Evolutionary conservation across 2,113 vertebrate species (phyloP), one percentile per base, ranked within the genome.

Genomic region (Alaudala cheleensis): DNA sequence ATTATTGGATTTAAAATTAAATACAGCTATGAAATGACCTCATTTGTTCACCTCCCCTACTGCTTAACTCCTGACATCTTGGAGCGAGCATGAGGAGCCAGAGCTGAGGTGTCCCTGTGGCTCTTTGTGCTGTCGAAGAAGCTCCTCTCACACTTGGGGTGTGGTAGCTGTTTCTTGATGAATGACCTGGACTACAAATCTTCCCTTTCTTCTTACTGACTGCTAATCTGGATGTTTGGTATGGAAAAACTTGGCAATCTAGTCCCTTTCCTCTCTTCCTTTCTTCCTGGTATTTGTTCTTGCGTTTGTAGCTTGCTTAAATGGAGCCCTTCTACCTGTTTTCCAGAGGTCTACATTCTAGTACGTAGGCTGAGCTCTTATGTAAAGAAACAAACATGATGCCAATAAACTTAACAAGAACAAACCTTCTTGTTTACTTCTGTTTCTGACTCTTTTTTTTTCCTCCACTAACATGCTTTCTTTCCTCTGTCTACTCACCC

Each of bases 331-430:
- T 97, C 93, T 97, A 95, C 95, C 93, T 94, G 91, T 89, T 97
- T 93, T 94, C 97, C 94, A 90, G 90, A 97, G 88, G 97, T 97
- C 98, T 97, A 88, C 97, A 96, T 97, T 96, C 96, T 97, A 97
- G 96, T 96, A 97, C 93, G 96, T 98, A 98, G 98, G 97, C 98
- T 92, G 89, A 97, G 97, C 96, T 98, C 97, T 98, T 98, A 95
- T 98, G 98, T 98, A 98, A 98, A 98, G 97, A 98, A 97, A 98
- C 89, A 97, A 98, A 97, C 96, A 91, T 97, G 97, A 98, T 98
- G 98, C 98, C 98, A 98, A 98, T 98, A 98, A 98, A 98, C 96
- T 97, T 98, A 98, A 98, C 96, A 95, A 98, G 97, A 98, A 98
- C 97, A 97, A 97, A 97, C 81, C 33, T 65, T 67, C 94, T 92